Base-by-base conservation (phyloP, 2,113 vertebrate genomes). In the Ailurus styani region DNA sequence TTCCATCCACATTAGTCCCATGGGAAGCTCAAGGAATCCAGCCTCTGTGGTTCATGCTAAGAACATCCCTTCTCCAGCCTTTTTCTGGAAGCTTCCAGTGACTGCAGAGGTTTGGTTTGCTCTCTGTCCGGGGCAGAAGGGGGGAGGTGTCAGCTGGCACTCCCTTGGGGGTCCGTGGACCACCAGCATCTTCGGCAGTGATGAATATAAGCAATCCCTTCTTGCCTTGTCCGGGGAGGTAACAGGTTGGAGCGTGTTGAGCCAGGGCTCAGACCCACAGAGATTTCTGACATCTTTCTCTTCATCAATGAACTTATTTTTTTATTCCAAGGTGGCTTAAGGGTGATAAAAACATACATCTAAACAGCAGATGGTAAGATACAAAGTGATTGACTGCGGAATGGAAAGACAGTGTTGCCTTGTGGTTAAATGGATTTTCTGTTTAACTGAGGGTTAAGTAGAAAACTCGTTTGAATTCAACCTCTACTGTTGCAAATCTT, bases 401-500 rank as follows among this genome's bases (percentile, higher is more conserved):
- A 70, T 81, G 84, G 85, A 52, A 82, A 94, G 81, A 66, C 47
- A 25, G 75, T 7, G 21, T 52, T 93, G 85, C 64, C 50, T 87
- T 90, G 98, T 66, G 81, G 93, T 95, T 95, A 95, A 98, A 54
- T 91, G 85, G 98, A 77, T 91, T 97, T 97, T 97, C 96, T 97
- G 97, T 97, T 97, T 97, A 98, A 94, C 96, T 82, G 96, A 96
- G 91, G 96, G 88, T 95, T 97, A 96, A 97, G 95, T 88, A 96
- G 93, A 84, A 96, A 87, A 88, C 96, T 57, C 29, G 7, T 72
- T 96, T 78, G 77, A 73, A 91, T 92, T 83, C 95, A 84, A 40
- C 87, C 68, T 94, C 90, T 90, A 90, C 47, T 92, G 73, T 57
- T 97, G 96, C 93, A 94, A 60, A 45, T 93, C 96, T 97, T 94